These are phyloP conservation scores for Blastobasis adustella DNA, from an alignment of 2,888 invertebrate species.

Conservation along the genomic window DNA sequence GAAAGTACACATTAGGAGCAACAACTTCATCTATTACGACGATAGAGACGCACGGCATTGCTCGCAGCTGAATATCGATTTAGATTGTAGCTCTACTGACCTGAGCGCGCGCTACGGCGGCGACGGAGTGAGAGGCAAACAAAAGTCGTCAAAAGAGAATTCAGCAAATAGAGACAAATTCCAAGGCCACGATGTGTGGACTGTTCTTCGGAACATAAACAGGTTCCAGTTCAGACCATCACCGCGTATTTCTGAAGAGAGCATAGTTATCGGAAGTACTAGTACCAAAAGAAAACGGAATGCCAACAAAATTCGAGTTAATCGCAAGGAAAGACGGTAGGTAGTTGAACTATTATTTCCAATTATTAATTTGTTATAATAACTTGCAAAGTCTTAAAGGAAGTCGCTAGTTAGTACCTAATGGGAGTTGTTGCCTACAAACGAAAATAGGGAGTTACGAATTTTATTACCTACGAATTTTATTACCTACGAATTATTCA, in stretches of 20 bases:
- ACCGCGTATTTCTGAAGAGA: constrained; percentile 47
- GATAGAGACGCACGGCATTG: constrained; percentile 38
- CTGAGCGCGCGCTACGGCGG: constrained; percentile 33
- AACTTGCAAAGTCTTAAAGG: no score
- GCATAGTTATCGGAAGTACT: constrained; percentile 9
- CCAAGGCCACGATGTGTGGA: constrained; percentile 48
- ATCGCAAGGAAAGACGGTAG: constrained; percentile 39
- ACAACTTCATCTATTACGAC: constrained; percentile 36
- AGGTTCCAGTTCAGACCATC: constrained; percentile 49
- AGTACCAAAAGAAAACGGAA: constrained; percentile 19
- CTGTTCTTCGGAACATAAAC: constrained; percentile 53
- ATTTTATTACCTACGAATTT: no score
- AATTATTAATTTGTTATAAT: no score
- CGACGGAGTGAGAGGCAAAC: constrained; percentile 22
- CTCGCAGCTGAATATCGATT: constrained; percentile 37
- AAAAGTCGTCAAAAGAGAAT: not conserved
- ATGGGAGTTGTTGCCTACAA: no score
- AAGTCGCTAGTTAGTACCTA: no score
- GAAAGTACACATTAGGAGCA: constrained; percentile 20
- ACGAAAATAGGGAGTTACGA: no score
- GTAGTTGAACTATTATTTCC: not conserved
- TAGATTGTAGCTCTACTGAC: constrained; percentile 48
- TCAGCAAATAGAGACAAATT: constrained; percentile 14
- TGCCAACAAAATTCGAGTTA: constrained; percentile 22
- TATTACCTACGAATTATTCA: no score